phyloP scores from a whole-genome alignment of 2,113 vertebrate species.

The Brienomyrus brachyistius region DNA sequence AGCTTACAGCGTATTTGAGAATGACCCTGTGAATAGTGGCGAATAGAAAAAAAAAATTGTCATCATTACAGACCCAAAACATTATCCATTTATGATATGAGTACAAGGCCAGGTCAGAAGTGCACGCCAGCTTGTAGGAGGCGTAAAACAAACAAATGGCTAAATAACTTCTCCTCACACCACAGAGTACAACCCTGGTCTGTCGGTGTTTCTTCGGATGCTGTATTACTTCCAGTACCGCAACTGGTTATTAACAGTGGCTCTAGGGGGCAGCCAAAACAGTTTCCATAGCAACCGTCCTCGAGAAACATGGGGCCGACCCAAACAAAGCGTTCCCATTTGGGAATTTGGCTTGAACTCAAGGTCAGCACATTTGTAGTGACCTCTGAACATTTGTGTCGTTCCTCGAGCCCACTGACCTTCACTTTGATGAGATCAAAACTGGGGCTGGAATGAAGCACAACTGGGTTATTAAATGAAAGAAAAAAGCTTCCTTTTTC shows the following conservation, averaged over 20 bases:
- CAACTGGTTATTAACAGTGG: conserved; percentile 34
- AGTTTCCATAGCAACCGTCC: conserved; percentile 45
- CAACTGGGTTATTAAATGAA: conserved; percentile 53
- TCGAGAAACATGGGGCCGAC: conserved; percentile 42
- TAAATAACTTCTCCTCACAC: neutral
- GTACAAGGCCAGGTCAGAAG: neutral
- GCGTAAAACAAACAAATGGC: neutral
- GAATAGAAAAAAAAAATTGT: conserved; percentile 23
- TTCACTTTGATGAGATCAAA: conserved; percentile 49
- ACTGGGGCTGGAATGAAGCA: conserved; percentile 26
- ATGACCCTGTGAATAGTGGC: conserved; percentile 30
- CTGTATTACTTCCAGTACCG: conserved; percentile 34
- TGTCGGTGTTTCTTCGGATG: neutral
- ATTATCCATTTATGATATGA: conserved; percentile 17
- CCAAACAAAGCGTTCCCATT: conserved; percentile 33
- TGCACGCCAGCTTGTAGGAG: neutral
- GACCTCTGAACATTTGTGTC: conserved; percentile 49
- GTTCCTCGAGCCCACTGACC: conserved; percentile 44
- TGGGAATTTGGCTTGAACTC: conserved; percentile 25
- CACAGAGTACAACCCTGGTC: neutral
- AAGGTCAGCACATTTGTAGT: conserved; percentile 45
- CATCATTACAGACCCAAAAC: conserved; percentile 37
- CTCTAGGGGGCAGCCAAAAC: neutral
- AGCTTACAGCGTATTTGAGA: conserved; percentile 36
- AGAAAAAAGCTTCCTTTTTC: conserved; percentile 18